A percentile compares a stretch with the other conserved stretches of the same genome.
Conservation (phyloP, 2,113 vertebrate genomes). For the Prolemur simus region DNA sequence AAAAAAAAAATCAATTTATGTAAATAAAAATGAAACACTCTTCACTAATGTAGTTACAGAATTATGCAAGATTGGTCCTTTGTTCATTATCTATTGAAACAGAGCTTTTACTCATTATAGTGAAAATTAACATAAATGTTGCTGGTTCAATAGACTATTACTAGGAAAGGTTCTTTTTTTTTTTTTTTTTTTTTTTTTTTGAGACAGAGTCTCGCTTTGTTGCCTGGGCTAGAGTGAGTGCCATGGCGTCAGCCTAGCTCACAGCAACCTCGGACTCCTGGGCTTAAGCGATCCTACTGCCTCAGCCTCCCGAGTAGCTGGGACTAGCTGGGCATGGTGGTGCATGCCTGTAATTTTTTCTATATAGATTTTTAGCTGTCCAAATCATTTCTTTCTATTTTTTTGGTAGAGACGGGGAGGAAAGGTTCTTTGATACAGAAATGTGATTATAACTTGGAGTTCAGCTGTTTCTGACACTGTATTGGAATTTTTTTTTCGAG, state of each 20-base stretch:
- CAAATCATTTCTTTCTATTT: no score
- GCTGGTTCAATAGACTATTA: neutral
- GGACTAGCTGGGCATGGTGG: no score
- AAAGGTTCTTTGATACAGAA: slow-evolving; percentile 30
- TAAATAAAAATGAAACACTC: neutral
- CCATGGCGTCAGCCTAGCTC: no score
- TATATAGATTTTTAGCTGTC: no score
- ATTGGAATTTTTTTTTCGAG: slow-evolving; percentile 21
- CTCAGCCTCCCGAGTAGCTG: no score
- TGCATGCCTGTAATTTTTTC: no score
- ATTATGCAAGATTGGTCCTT: slow-evolving; percentile 3
- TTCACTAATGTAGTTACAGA: neutral
- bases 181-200: no score
- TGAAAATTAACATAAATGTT: neutral
- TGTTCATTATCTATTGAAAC: slow-evolving; percentile 12
- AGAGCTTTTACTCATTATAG: neutral
- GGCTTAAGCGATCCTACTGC: no score
- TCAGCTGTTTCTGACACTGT: neutral
- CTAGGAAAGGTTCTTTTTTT: neutral
- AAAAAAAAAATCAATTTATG: neutral
- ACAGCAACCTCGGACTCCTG: no score
- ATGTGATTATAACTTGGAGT: neutral
- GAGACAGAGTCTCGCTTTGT: no score
- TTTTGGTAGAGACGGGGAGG: no score
- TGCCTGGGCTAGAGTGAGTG: no score